These are phyloP conservation scores for Zaprionus capensis DNA, from an alignment of 1,140 invertebrate species.

Conservation along the genomic window DNA sequence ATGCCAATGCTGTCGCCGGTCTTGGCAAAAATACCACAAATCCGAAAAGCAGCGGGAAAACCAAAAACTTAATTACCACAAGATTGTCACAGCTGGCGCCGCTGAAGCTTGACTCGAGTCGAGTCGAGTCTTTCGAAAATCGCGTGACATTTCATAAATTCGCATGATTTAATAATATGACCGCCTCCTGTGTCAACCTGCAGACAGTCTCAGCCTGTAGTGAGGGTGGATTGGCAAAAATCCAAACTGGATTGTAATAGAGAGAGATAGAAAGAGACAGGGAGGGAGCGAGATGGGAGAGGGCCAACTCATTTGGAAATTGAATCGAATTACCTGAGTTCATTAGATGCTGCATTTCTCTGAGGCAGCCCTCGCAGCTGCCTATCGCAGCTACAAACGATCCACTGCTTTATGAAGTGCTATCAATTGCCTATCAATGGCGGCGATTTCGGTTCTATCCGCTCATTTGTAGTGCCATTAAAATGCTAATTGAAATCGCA, in stretches of 20 bases:
- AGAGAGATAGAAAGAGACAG: neutral
- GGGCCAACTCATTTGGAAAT: neutral
- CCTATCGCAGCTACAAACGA: constrained; percentile 57
- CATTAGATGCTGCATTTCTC: neutral
- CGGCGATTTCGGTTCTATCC: constrained; percentile 66
- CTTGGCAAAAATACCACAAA: constrained; percentile 34
- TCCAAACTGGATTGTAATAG: neutral
- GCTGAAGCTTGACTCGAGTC: constrained; percentile 52
- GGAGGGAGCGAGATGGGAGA: neutral
- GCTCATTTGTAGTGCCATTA: constrained; percentile 77
- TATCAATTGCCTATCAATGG: constrained; percentile 77
- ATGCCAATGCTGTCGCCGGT: constrained; percentile 56
- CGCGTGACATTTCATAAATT: constrained; percentile 73
- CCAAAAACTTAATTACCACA: constrained; percentile 70
- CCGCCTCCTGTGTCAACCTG: constrained; percentile 27
- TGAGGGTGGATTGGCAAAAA: neutral
- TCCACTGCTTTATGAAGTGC: constrained; percentile 75
- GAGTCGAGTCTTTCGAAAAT: constrained; percentile 71
- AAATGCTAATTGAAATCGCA: constrained; percentile 79
- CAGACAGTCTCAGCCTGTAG: neutral
- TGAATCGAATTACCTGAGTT: neutral
- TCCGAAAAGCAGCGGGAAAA: neutral
- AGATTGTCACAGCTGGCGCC: constrained; percentile 75
- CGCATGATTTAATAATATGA: constrained; percentile 65
- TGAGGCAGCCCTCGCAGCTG: constrained; percentile 3